Evolutionary conservation across 2,797 vertebrate genomes (phyloP).

Genomic region (Potorous gilbertii): DNA sequence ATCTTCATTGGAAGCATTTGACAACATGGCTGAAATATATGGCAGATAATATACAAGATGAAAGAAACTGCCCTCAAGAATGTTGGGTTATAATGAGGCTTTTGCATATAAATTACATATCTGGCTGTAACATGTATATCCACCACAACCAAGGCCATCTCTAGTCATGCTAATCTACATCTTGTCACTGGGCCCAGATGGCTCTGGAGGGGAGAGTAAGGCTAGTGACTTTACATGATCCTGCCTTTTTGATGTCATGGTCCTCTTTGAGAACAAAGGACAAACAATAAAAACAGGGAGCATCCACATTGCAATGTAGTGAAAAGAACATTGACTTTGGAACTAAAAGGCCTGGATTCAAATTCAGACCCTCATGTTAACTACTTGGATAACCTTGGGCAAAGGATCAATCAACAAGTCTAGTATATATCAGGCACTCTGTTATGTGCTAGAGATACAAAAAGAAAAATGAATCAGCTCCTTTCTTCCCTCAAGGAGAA

Average conservation of each 20-base stretch:
- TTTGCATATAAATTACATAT: neutral
- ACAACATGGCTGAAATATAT: neutral
- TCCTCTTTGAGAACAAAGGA: too few relatives aligned
- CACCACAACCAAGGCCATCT: too few relatives aligned
- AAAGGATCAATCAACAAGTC: neutral
- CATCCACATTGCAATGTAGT: neutral
- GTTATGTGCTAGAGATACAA: neutral
- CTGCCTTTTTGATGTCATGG: too few relatives aligned
- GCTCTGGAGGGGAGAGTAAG: too few relatives aligned
- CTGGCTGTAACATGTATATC: neutral
- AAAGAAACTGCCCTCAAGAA: neutral
- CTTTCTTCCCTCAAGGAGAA: neutral
- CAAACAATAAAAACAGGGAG: too few relatives aligned
- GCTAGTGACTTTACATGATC: too few relatives aligned
- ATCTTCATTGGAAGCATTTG: too few relatives aligned
- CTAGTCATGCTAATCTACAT: too few relatives aligned
- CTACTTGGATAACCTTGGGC: neutral
- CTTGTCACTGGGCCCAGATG: too few relatives aligned
- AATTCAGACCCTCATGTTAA: neutral
- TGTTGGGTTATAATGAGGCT: neutral
- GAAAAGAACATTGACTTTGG: neutral
- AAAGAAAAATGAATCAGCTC: neutral
- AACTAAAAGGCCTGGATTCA: neutral
- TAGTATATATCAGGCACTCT: neutral
- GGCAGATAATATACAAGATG: neutral